Percentiles rank a stretch among this genome's conserved stretches.
These are phyloP conservation scores for Choristoneura fumiferana DNA, from an alignment of 1,140 invertebrate genomes.

Conservation along the genomic window DNA sequence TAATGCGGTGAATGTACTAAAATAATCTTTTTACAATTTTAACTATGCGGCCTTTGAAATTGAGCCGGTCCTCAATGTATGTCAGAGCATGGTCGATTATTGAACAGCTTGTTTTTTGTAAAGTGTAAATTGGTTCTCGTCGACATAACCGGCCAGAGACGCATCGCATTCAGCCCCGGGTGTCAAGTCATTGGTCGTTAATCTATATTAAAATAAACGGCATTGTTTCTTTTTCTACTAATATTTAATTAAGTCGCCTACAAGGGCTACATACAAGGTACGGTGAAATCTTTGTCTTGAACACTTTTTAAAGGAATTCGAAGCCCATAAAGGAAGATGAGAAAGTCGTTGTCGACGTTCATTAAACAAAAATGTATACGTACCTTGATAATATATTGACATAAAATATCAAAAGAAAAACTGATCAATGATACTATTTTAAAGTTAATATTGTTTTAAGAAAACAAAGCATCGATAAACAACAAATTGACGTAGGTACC, in stretches of 20 bases:
- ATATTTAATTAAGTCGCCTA: constrained; percentile 56
- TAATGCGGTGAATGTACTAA: constrained; percentile 50
- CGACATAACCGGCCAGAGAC: constrained; percentile 29
- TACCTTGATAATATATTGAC: no score
- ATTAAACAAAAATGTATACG: constrained; percentile 31
- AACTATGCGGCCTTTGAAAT: constrained; percentile 27
- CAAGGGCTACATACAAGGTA: constrained; percentile 26
- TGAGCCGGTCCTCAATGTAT: background rate
- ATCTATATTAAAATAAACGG: constrained; percentile 74
- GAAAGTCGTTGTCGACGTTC: no score
- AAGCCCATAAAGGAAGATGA: constrained; percentile 26
- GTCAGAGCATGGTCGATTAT: background rate
- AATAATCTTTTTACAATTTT: constrained; percentile 45
- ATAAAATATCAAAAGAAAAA: no score
- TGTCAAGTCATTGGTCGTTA: constrained; percentile 73
- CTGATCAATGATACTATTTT: no score
- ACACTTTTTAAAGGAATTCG: background rate
- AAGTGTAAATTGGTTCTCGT: constrained; percentile 27
- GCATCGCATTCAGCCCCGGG: constrained; percentile 45
- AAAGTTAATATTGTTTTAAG: no score
- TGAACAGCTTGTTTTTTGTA: constrained; percentile 21
- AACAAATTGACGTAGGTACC: no score
- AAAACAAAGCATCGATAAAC: no score
- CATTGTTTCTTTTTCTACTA: constrained; percentile 64
- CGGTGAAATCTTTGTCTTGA: constrained; percentile 8